Base-by-base conservation (phyloP, 2,888 invertebrate species). In the Papilio demoleus region DNA sequence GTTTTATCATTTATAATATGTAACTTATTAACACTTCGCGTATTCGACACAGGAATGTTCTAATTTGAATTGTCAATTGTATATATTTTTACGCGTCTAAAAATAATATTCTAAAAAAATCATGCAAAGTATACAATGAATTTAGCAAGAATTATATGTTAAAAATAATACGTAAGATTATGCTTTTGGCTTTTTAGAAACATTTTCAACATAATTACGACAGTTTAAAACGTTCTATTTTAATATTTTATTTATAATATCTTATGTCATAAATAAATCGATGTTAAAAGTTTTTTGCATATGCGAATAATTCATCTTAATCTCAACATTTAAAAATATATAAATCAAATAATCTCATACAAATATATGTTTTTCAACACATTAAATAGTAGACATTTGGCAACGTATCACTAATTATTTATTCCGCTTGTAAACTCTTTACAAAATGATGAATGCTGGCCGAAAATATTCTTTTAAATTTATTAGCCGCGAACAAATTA, bases 401-500 rank as follows among this genome's bases (percentile, higher is more conserved):
- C 63, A 64, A 50, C 50, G 24, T 12, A 8, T 2, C 1, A 24
- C 63, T 38, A 34, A 63, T 63, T 38, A 53, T 50, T 63, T 53
- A 63, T 50, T 45, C 17, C 34, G 56, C 59, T 38, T 59, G 36
- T 36, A 59, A 59, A 50, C 50, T 64, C 24, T 53, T 64, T 17
- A 27, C 38, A 53, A 9, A n/a, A 53, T 24, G 50, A 31, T 19
- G 31, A 31, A 62, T 14, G 19, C 17, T 64, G 24, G 19, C 38
- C 14, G 36, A 53, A 64, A 53, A 38, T 53, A 24, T 22, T 31
- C 27, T 40, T 36, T 59, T 22, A 14, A 50, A 59, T 59, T 40
- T 50, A 63, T 63, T 9, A 63, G 31, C 34, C 45, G 45, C 62
- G 62, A 31, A 62, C 45, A 19, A 62, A 59, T 59, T 61, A 19